phyloP scores from a whole-genome alignment of 2,113 vertebrate genomes.

The Shinisaurus crocodilurus region DNA sequence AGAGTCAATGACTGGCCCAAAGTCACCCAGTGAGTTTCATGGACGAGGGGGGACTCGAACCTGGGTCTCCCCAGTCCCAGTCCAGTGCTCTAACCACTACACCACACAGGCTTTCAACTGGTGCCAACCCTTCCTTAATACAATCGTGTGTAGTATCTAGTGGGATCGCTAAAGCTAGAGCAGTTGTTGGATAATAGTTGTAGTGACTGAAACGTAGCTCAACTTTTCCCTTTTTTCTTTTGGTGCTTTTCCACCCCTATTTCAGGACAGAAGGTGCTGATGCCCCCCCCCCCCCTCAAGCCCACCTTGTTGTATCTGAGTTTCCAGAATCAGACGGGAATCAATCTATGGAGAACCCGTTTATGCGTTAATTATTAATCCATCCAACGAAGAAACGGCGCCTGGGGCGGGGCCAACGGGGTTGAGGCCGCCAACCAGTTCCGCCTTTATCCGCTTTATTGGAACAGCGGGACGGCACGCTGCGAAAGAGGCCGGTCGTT shows the following conservation, averaged over 20 bases:
- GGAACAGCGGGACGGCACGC: neutral
- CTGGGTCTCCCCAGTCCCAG: too few relatives aligned
- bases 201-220: too few relatives aligned
- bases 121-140: too few relatives aligned
- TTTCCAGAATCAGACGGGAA: neutral
- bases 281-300: neutral
- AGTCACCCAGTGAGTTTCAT: too few relatives aligned
- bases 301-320: neutral
- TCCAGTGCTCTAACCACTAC: too few relatives aligned
- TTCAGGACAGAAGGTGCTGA: neutral
- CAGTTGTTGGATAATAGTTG: neutral
- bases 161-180: neutral
- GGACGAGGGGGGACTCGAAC: too few relatives aligned
- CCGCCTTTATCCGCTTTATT: neutral
- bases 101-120: too few relatives aligned
- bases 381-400: rapidly evolving
- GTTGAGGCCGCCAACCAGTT: neutral
- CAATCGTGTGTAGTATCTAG: neutral
- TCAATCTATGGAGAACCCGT: rapidly evolving
- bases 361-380: neutral
- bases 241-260: too few relatives aligned
- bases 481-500: too few relatives aligned
- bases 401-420: too few relatives aligned
- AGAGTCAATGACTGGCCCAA: too few relatives aligned
- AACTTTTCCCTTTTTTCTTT: neutral